Conservation (phyloP, 1,140 invertebrate genomes). For the Riptortus pedestris region DNA sequence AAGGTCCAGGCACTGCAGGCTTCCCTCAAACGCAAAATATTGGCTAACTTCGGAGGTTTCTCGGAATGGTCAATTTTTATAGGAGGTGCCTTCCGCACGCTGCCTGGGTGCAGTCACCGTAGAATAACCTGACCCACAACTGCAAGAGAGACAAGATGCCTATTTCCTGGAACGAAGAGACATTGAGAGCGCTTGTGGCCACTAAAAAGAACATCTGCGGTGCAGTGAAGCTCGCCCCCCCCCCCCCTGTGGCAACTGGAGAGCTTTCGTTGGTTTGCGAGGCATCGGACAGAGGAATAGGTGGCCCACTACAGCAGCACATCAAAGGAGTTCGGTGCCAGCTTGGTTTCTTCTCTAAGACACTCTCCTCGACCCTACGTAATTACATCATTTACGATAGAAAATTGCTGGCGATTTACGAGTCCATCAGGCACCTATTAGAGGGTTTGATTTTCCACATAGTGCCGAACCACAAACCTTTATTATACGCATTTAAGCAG, state of each 20-base stretch:
- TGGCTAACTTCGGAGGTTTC: too few relatives aligned
- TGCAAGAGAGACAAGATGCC: conserved; percentile 32
- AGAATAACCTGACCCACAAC: too few relatives aligned
- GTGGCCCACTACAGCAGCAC: conserved; percentile 28
- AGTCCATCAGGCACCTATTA: conserved; percentile 38
- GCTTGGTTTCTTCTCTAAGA: conserved; percentile 38
- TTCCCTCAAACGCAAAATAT: too few relatives aligned
- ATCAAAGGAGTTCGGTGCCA: conserved; percentile 30
- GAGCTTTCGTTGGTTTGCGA: conserved; percentile 27
- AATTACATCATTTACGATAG: conserved; percentile 39
- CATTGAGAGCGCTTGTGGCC: conserved; percentile 35
- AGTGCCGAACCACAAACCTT: conserved; percentile 38
- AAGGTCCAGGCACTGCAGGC: not conserved
- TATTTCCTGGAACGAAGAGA: conserved; percentile 17
- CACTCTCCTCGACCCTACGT: conserved; percentile 34
- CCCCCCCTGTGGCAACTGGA: not conserved
- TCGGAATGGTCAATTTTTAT: too few relatives aligned
- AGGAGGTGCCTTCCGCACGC: too few relatives aligned
- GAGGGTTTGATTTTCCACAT: conserved; percentile 37
- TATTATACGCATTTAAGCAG: conserved; percentile 35
- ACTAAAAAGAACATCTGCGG: conserved; percentile 36
- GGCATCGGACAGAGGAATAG: conserved; percentile 30
- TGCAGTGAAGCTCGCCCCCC: conserved; percentile 23
- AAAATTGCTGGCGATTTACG: conserved; percentile 41
- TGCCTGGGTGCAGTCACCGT: not conserved